Percentiles rank a stretch among this genome's conserved stretches.
These are phyloP conservation scores for Tylochromis polylepis DNA, from an alignment of 2,113 vertebrate genomes.

Conservation along the genomic window DNA sequence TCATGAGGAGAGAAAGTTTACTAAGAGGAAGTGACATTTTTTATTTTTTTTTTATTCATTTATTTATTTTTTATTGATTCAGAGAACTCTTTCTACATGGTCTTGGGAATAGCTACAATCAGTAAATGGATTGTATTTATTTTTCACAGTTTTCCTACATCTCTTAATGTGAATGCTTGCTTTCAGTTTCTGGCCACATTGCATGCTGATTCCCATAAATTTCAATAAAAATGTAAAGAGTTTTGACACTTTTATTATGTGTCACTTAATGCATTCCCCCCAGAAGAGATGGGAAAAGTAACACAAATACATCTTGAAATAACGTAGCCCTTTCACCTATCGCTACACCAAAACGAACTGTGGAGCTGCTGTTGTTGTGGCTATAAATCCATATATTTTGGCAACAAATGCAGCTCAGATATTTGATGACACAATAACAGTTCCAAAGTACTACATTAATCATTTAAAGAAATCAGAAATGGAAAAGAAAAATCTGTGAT, in stretches of 20 bases:
- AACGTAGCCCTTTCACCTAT: background rate
- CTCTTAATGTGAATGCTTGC: background rate
- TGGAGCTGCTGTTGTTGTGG: background rate
- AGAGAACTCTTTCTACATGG: background rate
- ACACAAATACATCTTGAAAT: background rate
- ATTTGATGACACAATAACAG: background rate
- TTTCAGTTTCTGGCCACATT: background rate
- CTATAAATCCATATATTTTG: background rate
- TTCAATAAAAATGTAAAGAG: background rate
- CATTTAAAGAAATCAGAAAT: background rate
- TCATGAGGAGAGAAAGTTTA: background rate
- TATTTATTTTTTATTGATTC: background rate
- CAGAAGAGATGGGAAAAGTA: constrained; percentile 4
- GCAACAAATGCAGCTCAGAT: background rate
- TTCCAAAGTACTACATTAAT: background rate
- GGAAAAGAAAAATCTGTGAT: background rate
- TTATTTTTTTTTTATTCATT: background rate
- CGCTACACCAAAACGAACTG: background rate
- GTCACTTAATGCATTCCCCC: background rate
- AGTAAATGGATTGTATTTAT: background rate
- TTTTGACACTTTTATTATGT: background rate
- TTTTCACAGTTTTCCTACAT: background rate
- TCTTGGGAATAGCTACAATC: background rate
- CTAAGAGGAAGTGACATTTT: background rate
- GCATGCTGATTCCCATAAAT: background rate